phyloP scores from a whole-genome alignment of 37 sponge, comb jelly and placozoan species.

The Theonella swinhoei region DNA sequence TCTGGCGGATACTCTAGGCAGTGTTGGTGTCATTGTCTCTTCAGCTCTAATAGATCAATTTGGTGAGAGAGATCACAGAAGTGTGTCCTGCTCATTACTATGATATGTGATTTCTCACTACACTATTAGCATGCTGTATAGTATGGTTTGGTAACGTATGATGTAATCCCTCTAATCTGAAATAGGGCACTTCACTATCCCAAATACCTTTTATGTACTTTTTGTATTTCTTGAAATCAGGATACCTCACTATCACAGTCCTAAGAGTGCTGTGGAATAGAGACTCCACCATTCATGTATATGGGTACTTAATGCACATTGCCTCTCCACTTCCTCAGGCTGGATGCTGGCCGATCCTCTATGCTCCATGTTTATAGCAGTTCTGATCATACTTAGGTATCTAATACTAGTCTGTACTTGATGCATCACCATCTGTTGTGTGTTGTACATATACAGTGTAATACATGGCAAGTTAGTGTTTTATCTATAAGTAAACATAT shows the following conservation, averaged over 20 bases:
- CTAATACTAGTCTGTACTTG: not conserved
- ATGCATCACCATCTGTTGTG: too few relatives aligned
- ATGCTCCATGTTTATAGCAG: slow-evolving; percentile 90
- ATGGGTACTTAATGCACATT: too few relatives aligned
- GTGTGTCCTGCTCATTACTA: not conserved
- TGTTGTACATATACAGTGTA: not conserved
- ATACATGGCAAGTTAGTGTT: too few relatives aligned
- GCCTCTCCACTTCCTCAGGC: slow-evolving; percentile 43
- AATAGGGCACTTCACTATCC: too few relatives aligned
- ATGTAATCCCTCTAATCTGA: too few relatives aligned
- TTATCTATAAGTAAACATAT: too few relatives aligned
- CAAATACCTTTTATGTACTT: too few relatives aligned
- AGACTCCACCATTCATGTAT: too few relatives aligned
- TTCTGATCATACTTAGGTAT: slow-evolving; percentile 78
- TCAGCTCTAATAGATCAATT: slow-evolving; percentile 72
- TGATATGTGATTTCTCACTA: not conserved
- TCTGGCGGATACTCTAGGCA: slow-evolving; percentile 90
- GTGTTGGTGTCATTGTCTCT: slow-evolving; percentile 92
- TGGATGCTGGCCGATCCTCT: slow-evolving; percentile 93
- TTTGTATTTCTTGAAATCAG: too few relatives aligned
- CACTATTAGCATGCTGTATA: not conserved
- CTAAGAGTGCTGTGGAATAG: too few relatives aligned
- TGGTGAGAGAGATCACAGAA: slow-evolving; percentile 57
- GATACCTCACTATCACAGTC: too few relatives aligned
- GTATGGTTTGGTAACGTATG: too few relatives aligned